Evolutionary conservation across 2,797 vertebrate species (phyloP), one percentile per base, ranked within the genome.

Genomic region (Heteromormyrus szaboi): DNA sequence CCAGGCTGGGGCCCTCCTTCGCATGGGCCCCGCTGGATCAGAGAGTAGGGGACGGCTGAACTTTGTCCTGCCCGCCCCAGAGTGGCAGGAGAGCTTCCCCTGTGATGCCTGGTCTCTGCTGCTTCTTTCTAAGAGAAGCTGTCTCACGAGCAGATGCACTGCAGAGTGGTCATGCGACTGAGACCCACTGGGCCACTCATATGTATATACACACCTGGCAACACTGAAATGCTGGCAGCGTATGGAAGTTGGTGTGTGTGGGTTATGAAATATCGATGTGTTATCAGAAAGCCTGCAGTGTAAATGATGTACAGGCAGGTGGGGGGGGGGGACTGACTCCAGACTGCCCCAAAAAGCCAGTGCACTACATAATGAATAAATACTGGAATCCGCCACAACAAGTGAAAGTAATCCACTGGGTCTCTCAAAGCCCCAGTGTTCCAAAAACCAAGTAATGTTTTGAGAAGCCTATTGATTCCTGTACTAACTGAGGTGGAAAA

Each of bases 401-500:
- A 14, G 48, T 84, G 81, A 51, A 25, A 22, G 72, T 79, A 44
- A 48, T 84, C 81, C 46, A 25, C 81, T 84, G 81, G n/a, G 81
- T 84, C 81, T 48, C 17, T 22, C 9, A 25, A 9, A 48, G 46
- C 46, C 46, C 3, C 3, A 0, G 46, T 44, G 22, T 84, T 51
- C 48, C n/a, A 3, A 84, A 84, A 11, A 25, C 22, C 81, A 51
- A 50, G 44, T 79, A 44, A 79, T 48, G 81, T 84, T 84, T 84
- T 25, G 44, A 84, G 48, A 48, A 22, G 22, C n/a, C n/a, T 84
- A 84, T 84, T 84, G 81, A 84, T 84, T 84, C 29, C 56, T 86
- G 56, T 56, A 86, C 29, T 86, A 56, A 59, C 51, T 41, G 53
- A 56, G 50, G 50, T 56, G 53, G 85, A 86, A 86, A 86, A 86